phyloP scores from a whole-genome alignment of 2,113 vertebrate genomes.

The Corythornis madagascariensis region DNA sequence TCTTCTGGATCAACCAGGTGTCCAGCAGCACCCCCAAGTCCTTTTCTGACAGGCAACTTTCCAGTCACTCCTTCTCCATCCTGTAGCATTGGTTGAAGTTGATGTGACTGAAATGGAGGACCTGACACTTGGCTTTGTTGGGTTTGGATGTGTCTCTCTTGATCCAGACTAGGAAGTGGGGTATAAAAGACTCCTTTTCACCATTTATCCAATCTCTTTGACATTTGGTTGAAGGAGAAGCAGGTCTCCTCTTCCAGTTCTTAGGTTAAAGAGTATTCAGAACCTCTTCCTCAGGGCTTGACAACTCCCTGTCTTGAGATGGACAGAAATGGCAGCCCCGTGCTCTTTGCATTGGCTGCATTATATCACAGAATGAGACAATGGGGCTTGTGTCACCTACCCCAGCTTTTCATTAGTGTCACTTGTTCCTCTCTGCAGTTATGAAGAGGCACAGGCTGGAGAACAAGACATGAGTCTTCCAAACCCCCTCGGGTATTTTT shows the following conservation, averaged over 20 bases:
- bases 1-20: too few species aligned
- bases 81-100: too few species aligned
- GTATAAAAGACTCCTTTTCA: background rate
- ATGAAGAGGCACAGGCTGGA: background rate
- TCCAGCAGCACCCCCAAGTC: too few species aligned
- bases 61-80: too few species aligned
- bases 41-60: too few species aligned
- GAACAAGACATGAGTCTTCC: background rate
- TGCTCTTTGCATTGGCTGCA: rapidly evolving
- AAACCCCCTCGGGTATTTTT: background rate
- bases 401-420: background rate
- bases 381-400: rapidly evolving
- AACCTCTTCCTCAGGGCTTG: background rate
- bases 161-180: background rate
- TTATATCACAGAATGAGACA: background rate
- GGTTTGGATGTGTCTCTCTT: background rate
- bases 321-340: background rate
- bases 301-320: background rate
- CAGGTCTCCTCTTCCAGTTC: background rate
- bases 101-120: too few species aligned
- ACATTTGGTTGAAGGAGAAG: background rate
- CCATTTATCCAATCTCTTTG: background rate
- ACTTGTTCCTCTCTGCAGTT: rapidly evolving
- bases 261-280: background rate
- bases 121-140: too few species aligned